Conservation (phyloP, 1,140 invertebrate genomes). For the Temnothorax nylanderi region DNA sequence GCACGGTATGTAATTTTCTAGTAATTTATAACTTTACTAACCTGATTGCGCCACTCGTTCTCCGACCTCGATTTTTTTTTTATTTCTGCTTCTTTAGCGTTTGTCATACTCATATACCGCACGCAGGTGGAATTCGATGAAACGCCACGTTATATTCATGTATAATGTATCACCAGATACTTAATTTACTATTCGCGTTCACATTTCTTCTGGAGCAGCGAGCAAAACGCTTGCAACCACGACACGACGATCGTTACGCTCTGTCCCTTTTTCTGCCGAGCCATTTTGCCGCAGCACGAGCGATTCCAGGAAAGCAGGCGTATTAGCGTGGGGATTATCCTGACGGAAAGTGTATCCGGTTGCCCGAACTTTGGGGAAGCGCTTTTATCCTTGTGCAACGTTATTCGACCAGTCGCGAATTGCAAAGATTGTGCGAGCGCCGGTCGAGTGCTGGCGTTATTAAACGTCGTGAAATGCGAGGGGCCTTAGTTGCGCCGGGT, state of each 20-base stretch:
- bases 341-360: conserved; percentile 4
- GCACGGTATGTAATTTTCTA: not conserved
- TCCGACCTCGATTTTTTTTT: conserved; percentile 4
- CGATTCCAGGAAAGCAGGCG: conserved; percentile 26
- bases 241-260: not conserved
- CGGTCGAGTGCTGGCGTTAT: conserved; percentile 41
- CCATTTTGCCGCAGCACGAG: not conserved
- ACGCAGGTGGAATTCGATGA: conserved; percentile 14
- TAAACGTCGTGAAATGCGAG: conserved; percentile 49
- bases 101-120: not conserved
- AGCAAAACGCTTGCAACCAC: not conserved
- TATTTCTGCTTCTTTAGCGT: not conserved
- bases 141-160: conserved; percentile 11
- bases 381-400: not conserved
- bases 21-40: conserved; percentile 7
- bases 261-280: not conserved
- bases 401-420: conserved; percentile 29
- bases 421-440: conserved; percentile 14
- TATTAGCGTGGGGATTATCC: conserved; percentile 40
- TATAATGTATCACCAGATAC: conserved; percentile 19
- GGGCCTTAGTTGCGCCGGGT: conserved; percentile 29
- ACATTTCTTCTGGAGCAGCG: conserved; percentile 17
- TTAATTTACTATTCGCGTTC: conserved; percentile 26
- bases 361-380: conserved; percentile 17
- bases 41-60: not conserved